Conservation (phyloP, 1,140 invertebrate genomes). For the Hestina assimilis region DNA sequence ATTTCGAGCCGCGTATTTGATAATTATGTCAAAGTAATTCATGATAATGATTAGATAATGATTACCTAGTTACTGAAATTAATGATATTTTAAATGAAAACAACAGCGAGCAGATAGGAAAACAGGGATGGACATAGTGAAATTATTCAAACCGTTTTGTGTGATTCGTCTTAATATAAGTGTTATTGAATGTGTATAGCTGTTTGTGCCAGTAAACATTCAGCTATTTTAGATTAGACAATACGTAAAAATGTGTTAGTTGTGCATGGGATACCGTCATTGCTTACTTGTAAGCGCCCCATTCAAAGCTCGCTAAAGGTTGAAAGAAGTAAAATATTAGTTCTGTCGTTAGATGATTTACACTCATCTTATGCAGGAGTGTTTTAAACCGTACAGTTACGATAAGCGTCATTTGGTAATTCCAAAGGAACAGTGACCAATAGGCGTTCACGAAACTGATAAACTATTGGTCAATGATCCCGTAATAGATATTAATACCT, state of each 20-base stretch:
- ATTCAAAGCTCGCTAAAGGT: slow-evolving; percentile 67
- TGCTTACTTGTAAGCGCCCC: slow-evolving; percentile 36
- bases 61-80: slow-evolving; percentile 71
- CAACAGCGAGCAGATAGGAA: slow-evolving; percentile 74
- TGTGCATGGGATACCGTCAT: slow-evolving; percentile 39
- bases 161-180: slow-evolving; percentile 71
- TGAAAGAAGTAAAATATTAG: slow-evolving; percentile 53
- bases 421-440: slow-evolving; percentile 21
- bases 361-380: slow-evolving; percentile 23
- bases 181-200: slow-evolving; percentile 72
- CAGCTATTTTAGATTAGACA: slow-evolving; percentile 62
- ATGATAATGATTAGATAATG: slow-evolving; percentile 73
- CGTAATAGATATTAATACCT: slow-evolving; percentile 13
- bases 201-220: slow-evolving; percentile 57
- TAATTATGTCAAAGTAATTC: slow-evolving; percentile 77
- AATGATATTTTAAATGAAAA: slow-evolving; percentile 66
- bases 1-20: slow-evolving; percentile 77
- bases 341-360: slow-evolving; percentile 18
- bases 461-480: slow-evolving; percentile 33
- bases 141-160: slow-evolving; percentile 68
- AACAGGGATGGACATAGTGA: slow-evolving; percentile 75
- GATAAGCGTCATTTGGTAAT: slow-evolving; percentile 8
- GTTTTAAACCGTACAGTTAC: slow-evolving; percentile 12
- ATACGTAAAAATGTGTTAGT: slow-evolving; percentile 50
- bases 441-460: slow-evolving; percentile 13